Base-by-base conservation (phyloP, 2,797 vertebrate species). In the Cottoperca gobio region DNA sequence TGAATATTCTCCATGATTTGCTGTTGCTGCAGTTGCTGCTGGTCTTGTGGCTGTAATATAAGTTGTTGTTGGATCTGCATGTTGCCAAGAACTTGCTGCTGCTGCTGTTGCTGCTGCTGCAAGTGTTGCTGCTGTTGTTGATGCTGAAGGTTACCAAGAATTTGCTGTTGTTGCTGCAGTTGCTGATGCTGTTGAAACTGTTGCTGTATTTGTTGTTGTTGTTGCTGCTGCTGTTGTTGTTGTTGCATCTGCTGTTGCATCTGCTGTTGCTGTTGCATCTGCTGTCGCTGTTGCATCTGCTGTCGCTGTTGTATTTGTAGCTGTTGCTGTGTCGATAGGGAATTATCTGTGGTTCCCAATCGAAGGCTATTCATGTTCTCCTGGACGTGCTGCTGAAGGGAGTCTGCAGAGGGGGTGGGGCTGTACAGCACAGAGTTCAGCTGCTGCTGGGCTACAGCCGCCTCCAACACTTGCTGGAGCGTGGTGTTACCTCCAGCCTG, bases 311-410 rank as follows among this genome's bases (percentile, higher is more conserved):
- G 94, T 23, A 93, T 88, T 39, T 95, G 94, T 26, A 95, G 73
- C 82, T 93, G 93, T 17, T 90, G 91, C 63, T 91, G 94, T 59
- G 89, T 88, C 3, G 91, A 88, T 0, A 95, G 81, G 2, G 96
- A 94, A 68, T 96, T 97, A 85, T 99, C 93, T 33, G 97, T 81
- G 74, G 95, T 96, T 0, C 96, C 93, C 62, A 94, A 93, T 83
- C 97, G 94, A 75, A 99, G 97, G 88, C 96, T 97, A 74, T 96
- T 98, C 90, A 99, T 96, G 88, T 98, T 98, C 79, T 99, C 97
- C 40, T 98, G 97, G 61, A 99, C 97, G 2, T 96, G 95, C 69
- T 95, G 93, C 76, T 95, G 95, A 42, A 96, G 93, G 37, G 95
- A 96, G 57, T 99, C 97, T 17, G 93, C 93, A 70, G 95, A 95